Evolutionary conservation across 2,888 invertebrate genomes (phyloP).

Genomic region (Drosophila tanythrix): DNA sequence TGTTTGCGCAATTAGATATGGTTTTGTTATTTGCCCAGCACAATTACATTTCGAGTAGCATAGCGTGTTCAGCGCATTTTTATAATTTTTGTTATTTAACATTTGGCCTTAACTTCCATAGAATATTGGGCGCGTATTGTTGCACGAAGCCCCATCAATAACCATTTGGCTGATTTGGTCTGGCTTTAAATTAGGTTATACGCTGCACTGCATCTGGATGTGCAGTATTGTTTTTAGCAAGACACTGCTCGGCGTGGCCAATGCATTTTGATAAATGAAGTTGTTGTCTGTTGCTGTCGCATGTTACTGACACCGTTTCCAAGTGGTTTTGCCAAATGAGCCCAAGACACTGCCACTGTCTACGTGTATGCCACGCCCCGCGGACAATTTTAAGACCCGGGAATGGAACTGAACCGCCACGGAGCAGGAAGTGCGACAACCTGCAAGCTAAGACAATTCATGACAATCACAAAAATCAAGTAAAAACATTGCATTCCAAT

Average conservation of each 20-base stretch:
- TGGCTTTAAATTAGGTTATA: constrained; percentile 59
- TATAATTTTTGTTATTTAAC: constrained; percentile 25
- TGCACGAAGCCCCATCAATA: constrained; percentile 23
- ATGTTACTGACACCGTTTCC: constrained; percentile 28
- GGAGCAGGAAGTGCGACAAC: constrained; percentile 60
- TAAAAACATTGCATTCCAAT: not conserved
- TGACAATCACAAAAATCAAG: constrained; percentile 18
- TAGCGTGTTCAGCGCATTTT: constrained; percentile 18
- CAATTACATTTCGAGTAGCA: constrained; percentile 45
- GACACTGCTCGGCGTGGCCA: constrained; percentile 32
- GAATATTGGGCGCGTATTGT: constrained; percentile 25
- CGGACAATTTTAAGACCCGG: constrained; percentile 43
- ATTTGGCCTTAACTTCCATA: constrained; percentile 28
- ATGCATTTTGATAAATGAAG: constrained; percentile 71
- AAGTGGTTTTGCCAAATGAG: constrained; percentile 65
- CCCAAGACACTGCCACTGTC: constrained; percentile 16
- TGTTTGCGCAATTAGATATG: constrained; percentile 42
- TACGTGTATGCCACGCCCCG: constrained; percentile 15
- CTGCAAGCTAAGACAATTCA: constrained; percentile 50
- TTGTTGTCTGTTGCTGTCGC: constrained; percentile 56
- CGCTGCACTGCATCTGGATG: constrained; percentile 6
- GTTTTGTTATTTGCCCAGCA: constrained; percentile 38
- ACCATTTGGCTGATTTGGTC: constrained; percentile 24
- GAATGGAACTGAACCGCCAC: constrained; percentile 50
- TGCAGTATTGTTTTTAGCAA: not conserved